Conservation (phyloP, 2,888 invertebrate genomes). For the Synergus umbraculus region DNA sequence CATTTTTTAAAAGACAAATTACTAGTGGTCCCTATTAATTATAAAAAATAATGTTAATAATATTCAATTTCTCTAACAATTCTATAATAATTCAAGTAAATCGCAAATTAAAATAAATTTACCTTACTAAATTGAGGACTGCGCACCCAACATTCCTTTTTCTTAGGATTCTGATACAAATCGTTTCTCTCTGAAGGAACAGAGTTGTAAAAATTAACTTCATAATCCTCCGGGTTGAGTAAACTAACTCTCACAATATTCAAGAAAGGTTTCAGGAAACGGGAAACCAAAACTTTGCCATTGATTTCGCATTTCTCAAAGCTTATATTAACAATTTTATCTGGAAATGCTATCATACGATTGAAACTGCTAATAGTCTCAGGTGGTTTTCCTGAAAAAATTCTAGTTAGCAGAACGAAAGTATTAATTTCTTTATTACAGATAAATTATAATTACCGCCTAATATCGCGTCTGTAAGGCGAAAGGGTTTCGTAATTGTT, state of each 20-base stretch:
- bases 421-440: constrained; percentile 6
- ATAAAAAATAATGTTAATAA: constrained; percentile 17
- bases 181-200: constrained; percentile 61
- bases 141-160: constrained; percentile 64
- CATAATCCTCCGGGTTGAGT: constrained; percentile 54
- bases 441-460: constrained; percentile 54
- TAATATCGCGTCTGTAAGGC: constrained; percentile 64
- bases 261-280: constrained; percentile 63
- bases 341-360: constrained; percentile 58
- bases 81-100: neutral
- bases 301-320: constrained; percentile 61
- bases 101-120: constrained; percentile 7
- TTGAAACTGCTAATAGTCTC: constrained; percentile 55
- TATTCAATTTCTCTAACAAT: neutral
- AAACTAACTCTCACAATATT: constrained; percentile 63
- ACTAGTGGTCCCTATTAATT: constrained; percentile 64
- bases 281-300: constrained; percentile 58
- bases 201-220: constrained; percentile 64
- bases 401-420: neutral
- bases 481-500: constrained; percentile 67
- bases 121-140: constrained; percentile 66
- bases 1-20: constrained; percentile 62
- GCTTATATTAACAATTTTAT: constrained; percentile 54
- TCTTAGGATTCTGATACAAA: constrained; percentile 59
- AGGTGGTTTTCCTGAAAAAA: constrained; percentile 56